Percentiles rank a stretch among this genome's conserved stretches.
Conservation (phyloP, 2,113 vertebrate genomes). For the Tapirus terrestris region DNA sequence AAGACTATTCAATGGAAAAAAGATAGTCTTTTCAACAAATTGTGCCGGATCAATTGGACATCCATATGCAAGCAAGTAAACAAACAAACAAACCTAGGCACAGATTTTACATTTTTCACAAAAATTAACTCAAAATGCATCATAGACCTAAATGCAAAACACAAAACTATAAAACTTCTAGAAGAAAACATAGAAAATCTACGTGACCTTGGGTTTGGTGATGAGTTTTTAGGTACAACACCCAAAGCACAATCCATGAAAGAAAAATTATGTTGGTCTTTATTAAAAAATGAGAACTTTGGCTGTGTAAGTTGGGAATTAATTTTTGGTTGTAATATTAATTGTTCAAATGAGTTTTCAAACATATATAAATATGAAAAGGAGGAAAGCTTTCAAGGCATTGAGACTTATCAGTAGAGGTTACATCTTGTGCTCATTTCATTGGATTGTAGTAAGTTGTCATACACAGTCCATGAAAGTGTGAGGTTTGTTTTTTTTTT, state of each 20-base stretch:
- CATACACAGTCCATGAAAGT: not conserved
- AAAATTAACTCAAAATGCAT: constrained; percentile 19
- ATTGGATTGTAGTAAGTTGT: not conserved
- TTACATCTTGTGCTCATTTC: not conserved
- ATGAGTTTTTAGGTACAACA: not conserved
- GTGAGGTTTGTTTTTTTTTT: not conserved
- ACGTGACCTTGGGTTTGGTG: not conserved
- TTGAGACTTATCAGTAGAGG: not conserved
- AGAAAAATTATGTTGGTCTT: not conserved
- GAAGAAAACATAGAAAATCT: not conserved
- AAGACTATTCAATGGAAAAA: not conserved
- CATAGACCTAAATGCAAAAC: not conserved
- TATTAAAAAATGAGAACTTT: not conserved
- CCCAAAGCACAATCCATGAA: not conserved
- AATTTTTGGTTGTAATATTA: constrained; percentile 26
- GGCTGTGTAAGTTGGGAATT: not conserved
- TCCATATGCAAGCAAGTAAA: not conserved
- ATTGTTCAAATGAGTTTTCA: constrained; percentile 18
- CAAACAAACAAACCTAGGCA: not conserved
- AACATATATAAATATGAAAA: not conserved
- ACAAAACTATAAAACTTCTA: not conserved
- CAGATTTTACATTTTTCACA: not conserved
- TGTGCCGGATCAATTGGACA: not conserved
- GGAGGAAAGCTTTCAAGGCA: not conserved
- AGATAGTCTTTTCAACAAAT: not conserved